Base-by-base conservation (phyloP, 2,888 invertebrate genomes). In the Galeruca laticollis region DNA sequence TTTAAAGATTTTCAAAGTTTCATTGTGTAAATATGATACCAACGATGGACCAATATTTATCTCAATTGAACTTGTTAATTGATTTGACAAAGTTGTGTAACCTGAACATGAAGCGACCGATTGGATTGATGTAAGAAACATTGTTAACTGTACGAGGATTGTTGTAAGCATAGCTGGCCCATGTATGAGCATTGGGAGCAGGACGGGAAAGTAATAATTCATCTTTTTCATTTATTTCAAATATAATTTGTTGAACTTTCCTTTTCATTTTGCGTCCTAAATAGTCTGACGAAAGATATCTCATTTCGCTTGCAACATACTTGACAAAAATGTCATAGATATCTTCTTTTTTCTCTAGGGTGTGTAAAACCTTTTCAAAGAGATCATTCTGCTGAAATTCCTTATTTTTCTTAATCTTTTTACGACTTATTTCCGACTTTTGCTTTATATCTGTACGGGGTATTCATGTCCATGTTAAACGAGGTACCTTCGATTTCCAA, bases 271-370 rank as follows among this genome's bases (percentile, higher is more conserved):
- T 61, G 49, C 47, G 56, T 31, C 65, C 65, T 66, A 69, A 71
- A 61, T 65, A 69, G n/a, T 59, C 69, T 13, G 68, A 69, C 47
- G 69, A 60, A 2, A 69, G 20, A 33, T 15, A 59, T 69, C 69
- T 72, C 69, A 69, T 57, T 72, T 72, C 72, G 13, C 49, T 56
- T 13, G 69, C 66, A n/a, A 71, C 49, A 62, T 66, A 72, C 61
- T 72, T 69, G 0, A 66, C 66, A 57, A 66, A 72, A 69, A 72
- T 35, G 33, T 65, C 71, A 66, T 69, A 69, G 26, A 62, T 37
- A 72, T 72, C 72, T 21, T 72, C 72, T 66, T 65, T 33, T 66
- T 72, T 62, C 20, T 49, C 60, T 26, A 71, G 64, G 35, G 35
- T 20, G 21, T 59, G 43, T 63, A 63, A 10, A 40, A 1, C 37